Percentiles rank a stretch among this genome's conserved stretches.
Evolutionary conservation across 1,140 invertebrate genomes (phyloP).

Genomic region (Drosophila orena): DNA sequence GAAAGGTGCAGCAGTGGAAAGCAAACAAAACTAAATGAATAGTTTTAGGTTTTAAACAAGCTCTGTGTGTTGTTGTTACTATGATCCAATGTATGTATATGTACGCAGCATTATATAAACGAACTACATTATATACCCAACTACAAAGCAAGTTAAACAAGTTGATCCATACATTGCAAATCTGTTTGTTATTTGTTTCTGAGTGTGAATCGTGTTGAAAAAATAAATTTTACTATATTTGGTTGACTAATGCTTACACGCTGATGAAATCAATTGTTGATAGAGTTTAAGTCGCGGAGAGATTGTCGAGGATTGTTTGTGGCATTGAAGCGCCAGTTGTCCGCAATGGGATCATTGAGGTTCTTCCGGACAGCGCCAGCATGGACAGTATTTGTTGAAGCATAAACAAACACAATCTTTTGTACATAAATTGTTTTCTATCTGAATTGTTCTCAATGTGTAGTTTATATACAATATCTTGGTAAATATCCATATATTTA

Average conservation of each 20-base stretch:
- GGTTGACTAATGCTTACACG: slow-evolving; percentile 67
- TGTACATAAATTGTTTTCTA: slow-evolving; percentile 70
- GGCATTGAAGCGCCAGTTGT: slow-evolving; percentile 20
- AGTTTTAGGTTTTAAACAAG: slow-evolving; percentile 63
- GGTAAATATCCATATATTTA: slow-evolving; percentile 56
- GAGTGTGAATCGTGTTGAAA: slow-evolving; percentile 45
- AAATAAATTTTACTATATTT: slow-evolving; percentile 64
- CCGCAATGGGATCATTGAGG: slow-evolving; percentile 3
- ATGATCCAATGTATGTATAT: slow-evolving; percentile 56
- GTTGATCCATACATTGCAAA: slow-evolving; percentile 52
- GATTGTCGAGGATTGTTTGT: slow-evolving; percentile 20
- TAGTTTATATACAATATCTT: slow-evolving; percentile 66
- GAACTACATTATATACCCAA: slow-evolving; percentile 38
- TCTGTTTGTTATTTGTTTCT: slow-evolving; percentile 76
- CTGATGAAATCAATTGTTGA: slow-evolving; percentile 49
- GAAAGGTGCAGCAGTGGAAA: slow-evolving; percentile 14
- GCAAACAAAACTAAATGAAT: slow-evolving; percentile 39
- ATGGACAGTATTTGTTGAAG: slow-evolving; percentile 68
- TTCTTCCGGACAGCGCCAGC: slow-evolving; percentile 5
- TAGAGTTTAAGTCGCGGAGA: slow-evolving; percentile 21
- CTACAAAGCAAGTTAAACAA: slow-evolving; percentile 42
- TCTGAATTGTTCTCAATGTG: slow-evolving; percentile 74
- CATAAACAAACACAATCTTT: slow-evolving; percentile 44
- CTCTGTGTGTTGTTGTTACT: slow-evolving; percentile 77
- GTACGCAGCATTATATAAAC: slow-evolving; percentile 55